phyloP scores from a whole-genome alignment of 2,797 vertebrate species.

The Amblyopsis hoosieri region DNA sequence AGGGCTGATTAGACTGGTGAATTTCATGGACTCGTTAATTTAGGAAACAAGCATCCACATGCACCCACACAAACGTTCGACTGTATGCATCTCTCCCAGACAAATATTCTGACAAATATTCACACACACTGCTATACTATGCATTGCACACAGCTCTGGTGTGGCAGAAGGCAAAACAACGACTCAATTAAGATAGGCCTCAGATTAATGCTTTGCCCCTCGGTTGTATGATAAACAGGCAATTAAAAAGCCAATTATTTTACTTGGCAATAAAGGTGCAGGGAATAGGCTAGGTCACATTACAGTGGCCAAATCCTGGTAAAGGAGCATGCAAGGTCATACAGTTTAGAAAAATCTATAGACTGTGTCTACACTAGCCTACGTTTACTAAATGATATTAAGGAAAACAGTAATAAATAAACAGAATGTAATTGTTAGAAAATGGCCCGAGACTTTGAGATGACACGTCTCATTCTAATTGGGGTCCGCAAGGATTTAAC shows the following conservation, averaged over 20 bases:
- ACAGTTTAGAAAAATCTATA: slow-evolving; percentile 27
- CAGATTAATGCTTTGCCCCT: slow-evolving; percentile 60
- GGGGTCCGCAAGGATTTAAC: too few species aligned
- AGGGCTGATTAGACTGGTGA: too few species aligned
- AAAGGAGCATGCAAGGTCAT: slow-evolving; percentile 32
- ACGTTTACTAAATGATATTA: background rate
- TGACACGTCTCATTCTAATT: too few species aligned
- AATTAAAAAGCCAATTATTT: slow-evolving; percentile 77
- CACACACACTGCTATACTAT: slow-evolving; percentile 13
- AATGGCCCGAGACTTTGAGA: too few species aligned
- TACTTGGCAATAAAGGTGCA: slow-evolving; percentile 61
- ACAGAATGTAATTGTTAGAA: background rate
- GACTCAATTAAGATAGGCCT: slow-evolving; percentile 61
- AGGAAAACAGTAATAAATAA: background rate
- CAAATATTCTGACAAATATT: background rate
- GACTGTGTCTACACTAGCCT: slow-evolving; percentile 14
- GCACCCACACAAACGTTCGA: too few species aligned
- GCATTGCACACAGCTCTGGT: slow-evolving; percentile 11
- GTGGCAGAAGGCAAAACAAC: slow-evolving; percentile 34
- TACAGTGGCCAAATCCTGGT: slow-evolving; percentile 45
- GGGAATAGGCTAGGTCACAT: slow-evolving; percentile 54
- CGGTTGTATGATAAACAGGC: slow-evolving; percentile 67
- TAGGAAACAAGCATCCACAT: too few species aligned
- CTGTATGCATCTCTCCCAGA: too few species aligned
- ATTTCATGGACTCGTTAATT: too few species aligned